These are phyloP conservation scores for Lissocephala sabroskyi DNA, from an alignment of 2,888 invertebrate genomes.

Conservation along the genomic window DNA sequence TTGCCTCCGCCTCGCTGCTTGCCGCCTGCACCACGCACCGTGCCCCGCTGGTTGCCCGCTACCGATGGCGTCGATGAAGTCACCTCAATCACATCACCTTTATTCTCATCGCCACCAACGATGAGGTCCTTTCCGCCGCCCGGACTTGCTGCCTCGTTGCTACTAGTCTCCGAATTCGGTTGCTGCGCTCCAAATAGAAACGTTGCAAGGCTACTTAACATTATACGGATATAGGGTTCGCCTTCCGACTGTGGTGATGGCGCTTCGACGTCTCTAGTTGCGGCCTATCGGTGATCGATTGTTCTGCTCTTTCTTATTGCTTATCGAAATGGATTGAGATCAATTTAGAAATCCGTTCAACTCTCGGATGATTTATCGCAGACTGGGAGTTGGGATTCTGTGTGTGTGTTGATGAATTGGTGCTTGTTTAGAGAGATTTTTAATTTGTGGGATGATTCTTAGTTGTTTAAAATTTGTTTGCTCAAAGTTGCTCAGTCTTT, in stretches of 20 bases:
- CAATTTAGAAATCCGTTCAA: conserved; percentile 21
- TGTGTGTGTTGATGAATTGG: conserved; percentile 6
- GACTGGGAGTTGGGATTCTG: conserved; percentile 7
- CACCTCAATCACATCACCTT: conserved; percentile 61
- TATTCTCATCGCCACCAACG: conserved; percentile 30
- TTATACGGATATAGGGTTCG: conserved; percentile 64
- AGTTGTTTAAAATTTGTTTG: conserved; percentile 14
- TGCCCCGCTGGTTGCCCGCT: conserved; percentile 44
- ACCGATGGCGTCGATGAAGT: conserved; percentile 67
- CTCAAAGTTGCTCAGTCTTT: conserved; percentile 48
- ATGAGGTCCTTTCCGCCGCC: conserved; percentile 14
- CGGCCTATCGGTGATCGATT: background rate
- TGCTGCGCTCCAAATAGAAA: conserved; percentile 73
- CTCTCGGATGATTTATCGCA: conserved; percentile 1
- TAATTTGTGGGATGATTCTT: conserved; percentile 7
- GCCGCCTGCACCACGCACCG: conserved; percentile 24
- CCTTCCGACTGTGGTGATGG: background rate
- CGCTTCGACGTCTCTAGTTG: too few species aligned
- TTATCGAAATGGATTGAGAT: conserved; percentile 46
- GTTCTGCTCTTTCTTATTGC: conserved; percentile 27
- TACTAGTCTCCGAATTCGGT: conserved; percentile 55
- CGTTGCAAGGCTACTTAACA: conserved; percentile 78
- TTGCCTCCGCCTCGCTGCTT: conserved; percentile 29
- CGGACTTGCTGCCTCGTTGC: conserved; percentile 34
- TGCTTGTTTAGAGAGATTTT: conserved; percentile 11